Conservation (phyloP, 2,888 invertebrate genomes). For the Anthophora plumipes region DNA sequence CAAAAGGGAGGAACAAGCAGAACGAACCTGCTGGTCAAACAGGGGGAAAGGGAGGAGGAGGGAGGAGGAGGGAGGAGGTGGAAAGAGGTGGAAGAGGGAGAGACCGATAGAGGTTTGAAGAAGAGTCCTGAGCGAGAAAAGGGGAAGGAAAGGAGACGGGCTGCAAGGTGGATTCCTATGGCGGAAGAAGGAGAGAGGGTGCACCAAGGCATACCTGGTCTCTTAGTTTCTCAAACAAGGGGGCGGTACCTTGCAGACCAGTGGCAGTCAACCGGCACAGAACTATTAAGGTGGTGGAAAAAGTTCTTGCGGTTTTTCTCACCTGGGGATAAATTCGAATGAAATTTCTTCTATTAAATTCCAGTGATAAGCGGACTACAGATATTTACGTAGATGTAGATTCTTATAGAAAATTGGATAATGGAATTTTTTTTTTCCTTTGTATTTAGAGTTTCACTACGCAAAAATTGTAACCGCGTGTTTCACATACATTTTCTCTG, state of each 20-base stretch:
- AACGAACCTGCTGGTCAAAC: slow-evolving; percentile 45
- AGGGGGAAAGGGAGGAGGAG: not conserved
- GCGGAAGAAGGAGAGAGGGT: slow-evolving; percentile 49
- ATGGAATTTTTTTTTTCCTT: too few relatives aligned
- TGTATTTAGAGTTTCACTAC: too few relatives aligned
- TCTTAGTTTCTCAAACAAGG: slow-evolving; percentile 81
- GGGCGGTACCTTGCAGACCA: slow-evolving; percentile 79
- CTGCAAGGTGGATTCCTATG: slow-evolving; percentile 11
- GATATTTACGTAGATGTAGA: too few relatives aligned
- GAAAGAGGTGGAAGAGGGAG: slow-evolving; percentile 40
- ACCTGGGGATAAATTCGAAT: too few relatives aligned
- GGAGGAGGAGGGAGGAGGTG: slow-evolving; percentile 39
- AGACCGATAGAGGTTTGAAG: slow-evolving; percentile 6
- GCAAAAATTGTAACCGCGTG: too few relatives aligned
- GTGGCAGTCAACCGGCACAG: slow-evolving; percentile 79
- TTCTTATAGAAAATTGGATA: too few relatives aligned
- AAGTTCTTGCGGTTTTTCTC: too few relatives aligned
- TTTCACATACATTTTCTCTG: too few relatives aligned
- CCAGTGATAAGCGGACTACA: too few relatives aligned
- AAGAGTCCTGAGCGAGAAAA: not conserved
- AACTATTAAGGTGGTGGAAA: slow-evolving; percentile 22
- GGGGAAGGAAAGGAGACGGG: slow-evolving; percentile 29
- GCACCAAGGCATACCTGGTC: slow-evolving; percentile 70
- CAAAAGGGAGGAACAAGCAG: slow-evolving; percentile 35
- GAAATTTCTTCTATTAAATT: too few relatives aligned